These are phyloP conservation scores for Calliphora vicina DNA, from an alignment of 1,140 invertebrate genomes.

Conservation along the genomic window DNA sequence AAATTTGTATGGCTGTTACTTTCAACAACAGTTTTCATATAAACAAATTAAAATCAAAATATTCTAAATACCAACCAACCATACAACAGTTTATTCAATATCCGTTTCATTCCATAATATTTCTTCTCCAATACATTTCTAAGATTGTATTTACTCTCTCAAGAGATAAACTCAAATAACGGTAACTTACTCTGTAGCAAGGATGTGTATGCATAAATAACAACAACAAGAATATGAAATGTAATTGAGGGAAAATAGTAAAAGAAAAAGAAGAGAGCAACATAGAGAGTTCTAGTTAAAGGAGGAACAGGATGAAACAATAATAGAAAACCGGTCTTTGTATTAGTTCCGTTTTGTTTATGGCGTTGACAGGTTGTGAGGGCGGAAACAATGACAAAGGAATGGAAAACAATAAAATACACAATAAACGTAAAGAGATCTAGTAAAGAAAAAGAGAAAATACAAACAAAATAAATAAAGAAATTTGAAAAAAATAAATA, in stretches of 20 bases:
- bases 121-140: too few species aligned
- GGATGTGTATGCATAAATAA: too few species aligned
- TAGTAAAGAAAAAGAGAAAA: not conserved
- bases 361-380: not conserved
- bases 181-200: too few species aligned
- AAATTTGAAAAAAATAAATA: not conserved
- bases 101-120: too few species aligned
- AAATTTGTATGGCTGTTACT: too few species aligned
- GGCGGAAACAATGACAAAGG: not conserved
- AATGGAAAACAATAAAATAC: not conserved
- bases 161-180: too few species aligned
- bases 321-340: not conserved
- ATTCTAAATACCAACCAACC: too few species aligned
- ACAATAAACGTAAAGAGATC: not conserved
- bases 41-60: too few species aligned
- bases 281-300: not conserved
- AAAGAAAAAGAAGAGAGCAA: not conserved
- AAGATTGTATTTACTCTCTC: too few species aligned
- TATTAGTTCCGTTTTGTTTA: slow-evolving; percentile 24
- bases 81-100: too few species aligned
- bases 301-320: slow-evolving; percentile 12
- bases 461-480: too few species aligned
- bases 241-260: not conserved
- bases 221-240: not conserved
- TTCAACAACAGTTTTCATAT: too few species aligned